A percentile compares a stretch with the other conserved stretches of the same genome.
Evolutionary conservation across 2,888 invertebrate genomes (phyloP).

Genomic region (Timandra comae): DNA sequence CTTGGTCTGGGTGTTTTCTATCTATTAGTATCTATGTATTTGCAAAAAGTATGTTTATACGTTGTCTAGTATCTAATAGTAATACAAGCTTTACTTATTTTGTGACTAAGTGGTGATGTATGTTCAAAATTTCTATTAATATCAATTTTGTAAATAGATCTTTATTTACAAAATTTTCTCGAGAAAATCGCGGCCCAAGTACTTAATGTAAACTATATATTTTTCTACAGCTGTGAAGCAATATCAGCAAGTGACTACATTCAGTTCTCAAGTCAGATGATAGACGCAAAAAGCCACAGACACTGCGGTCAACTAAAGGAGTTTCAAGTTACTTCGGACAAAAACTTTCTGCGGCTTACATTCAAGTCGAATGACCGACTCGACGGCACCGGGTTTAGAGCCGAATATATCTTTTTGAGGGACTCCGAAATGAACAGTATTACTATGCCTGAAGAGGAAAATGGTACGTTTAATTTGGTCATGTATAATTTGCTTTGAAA

Average conservation of each 20-base stretch:
- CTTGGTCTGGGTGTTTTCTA: no score
- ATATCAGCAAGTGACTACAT: conserved; percentile 95
- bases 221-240: conserved; percentile 86
- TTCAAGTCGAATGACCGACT: conserved; percentile 95
- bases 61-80: no score
- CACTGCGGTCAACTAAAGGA: conserved; percentile 90
- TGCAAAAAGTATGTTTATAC: no score
- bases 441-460: conserved; percentile 48
- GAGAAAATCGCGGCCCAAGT: no score
- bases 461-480: conserved; percentile 34
- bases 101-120: no score
- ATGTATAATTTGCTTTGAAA: no score
- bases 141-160: no score
- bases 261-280: conserved; percentile 95
- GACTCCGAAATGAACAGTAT: conserved; percentile 78
- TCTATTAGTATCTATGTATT: no score
- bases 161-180: no score
- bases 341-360: conserved; percentile 93
- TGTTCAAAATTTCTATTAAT: no score
- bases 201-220: no score
- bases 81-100: no score
- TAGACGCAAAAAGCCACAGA: conserved; percentile 86
- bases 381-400: conserved; percentile 95
- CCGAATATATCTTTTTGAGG: conserved; percentile 89
- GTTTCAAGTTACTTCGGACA: conserved; percentile 88